A percentile compares a stretch with the other conserved stretches of the same genome.
Conservation (phyloP, 2,113 vertebrate species). For the Sebastes fasciatus region DNA sequence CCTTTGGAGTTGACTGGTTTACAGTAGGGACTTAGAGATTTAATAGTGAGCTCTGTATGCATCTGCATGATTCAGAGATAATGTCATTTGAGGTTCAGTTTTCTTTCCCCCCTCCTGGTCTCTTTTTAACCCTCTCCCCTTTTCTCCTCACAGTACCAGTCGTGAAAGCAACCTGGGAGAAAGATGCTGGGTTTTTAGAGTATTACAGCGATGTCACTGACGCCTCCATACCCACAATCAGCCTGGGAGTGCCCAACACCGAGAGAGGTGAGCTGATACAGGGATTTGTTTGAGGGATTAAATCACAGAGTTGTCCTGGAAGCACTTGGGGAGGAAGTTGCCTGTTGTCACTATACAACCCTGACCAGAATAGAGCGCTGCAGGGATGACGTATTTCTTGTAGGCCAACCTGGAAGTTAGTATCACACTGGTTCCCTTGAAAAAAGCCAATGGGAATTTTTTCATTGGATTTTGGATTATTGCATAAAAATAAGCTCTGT, state of each 20-base stretch:
- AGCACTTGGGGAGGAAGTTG: neutral
- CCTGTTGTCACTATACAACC: neutral
- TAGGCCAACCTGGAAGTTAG: too few relatives aligned
- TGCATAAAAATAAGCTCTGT: too few relatives aligned
- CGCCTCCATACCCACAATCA: conserved; percentile 87
- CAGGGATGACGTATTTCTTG: too few relatives aligned
- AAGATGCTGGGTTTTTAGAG: conserved; percentile 86
- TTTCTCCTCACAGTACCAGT: conserved; percentile 86
- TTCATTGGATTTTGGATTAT: too few relatives aligned
- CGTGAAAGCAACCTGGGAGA: conserved; percentile 93
- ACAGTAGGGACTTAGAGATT: neutral
- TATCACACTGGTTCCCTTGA: too few relatives aligned
- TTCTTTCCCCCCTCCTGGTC: neutral
- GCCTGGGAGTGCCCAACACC: conserved; percentile 91
- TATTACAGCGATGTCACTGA: conserved; percentile 92
- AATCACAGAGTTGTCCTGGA: neutral
- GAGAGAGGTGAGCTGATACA: conserved; percentile 86
- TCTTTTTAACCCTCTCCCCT: neutral
- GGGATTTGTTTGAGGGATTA: neutral
- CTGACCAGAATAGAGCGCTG: neutral
- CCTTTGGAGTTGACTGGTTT: neutral
- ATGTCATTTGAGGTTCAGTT: neutral
- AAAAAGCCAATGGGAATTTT: too few relatives aligned
- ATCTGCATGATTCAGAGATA: neutral
- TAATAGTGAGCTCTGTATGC: neutral